phyloP scores from a whole-genome alignment of 2,113 vertebrate genomes.

The Vulpes vulpes region DNA sequence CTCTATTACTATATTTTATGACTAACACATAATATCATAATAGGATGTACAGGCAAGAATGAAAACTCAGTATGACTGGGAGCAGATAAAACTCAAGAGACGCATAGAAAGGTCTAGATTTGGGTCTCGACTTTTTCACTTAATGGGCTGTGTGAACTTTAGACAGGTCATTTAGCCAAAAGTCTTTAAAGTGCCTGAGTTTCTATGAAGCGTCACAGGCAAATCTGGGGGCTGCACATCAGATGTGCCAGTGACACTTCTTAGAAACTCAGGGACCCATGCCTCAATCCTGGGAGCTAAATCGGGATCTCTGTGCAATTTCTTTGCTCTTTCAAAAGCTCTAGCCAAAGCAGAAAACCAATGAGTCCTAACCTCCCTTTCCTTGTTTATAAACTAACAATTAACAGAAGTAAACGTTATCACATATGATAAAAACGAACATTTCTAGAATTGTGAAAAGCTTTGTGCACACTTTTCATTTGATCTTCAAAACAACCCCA shows the following conservation, averaged over 20 bases:
- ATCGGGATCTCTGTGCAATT: background rate
- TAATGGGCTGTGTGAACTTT: background rate
- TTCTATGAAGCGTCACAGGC: background rate
- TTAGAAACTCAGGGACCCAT: background rate
- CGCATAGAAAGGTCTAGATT: background rate
- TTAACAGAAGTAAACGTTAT: background rate
- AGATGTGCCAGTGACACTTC: background rate
- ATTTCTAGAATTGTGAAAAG: background rate
- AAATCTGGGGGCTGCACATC: background rate
- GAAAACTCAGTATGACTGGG: background rate
- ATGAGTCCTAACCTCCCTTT: background rate
- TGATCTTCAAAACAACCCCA: background rate
- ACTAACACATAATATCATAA: constrained; percentile 34
- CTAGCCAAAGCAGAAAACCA: background rate
- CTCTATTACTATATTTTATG: constrained; percentile 56
- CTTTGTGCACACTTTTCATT: background rate
- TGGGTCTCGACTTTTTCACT: background rate
- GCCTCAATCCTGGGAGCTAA: background rate
- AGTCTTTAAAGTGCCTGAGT: background rate
- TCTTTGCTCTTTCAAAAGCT: background rate
- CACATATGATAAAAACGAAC: background rate
- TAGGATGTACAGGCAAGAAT: constrained; percentile 16
- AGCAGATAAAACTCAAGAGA: constrained; percentile 41
- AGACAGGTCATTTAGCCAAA: constrained; percentile 22
- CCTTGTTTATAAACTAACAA: background rate